Evolutionary conservation across 2,113 vertebrate species (phyloP), one percentile per base, ranked within the genome.

Genomic region (Podocnemis expansa): DNA sequence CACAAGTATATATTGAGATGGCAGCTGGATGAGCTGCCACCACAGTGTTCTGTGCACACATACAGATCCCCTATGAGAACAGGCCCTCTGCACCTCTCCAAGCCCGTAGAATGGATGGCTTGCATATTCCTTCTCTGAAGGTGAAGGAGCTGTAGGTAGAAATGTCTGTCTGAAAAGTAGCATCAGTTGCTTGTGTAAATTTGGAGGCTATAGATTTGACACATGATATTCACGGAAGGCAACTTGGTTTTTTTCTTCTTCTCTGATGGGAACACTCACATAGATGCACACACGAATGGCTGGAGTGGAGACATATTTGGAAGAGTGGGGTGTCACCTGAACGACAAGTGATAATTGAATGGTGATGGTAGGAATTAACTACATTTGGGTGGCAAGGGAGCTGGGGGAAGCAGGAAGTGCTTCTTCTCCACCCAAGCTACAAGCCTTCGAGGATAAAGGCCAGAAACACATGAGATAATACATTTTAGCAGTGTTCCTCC

Each of bases 391-490:
- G 85, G 41, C 76, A 84, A 63, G 89, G 89, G 14, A 47, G 14
- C 47, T 25, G 60, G 54, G 5, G n/a, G n/a, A 83, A 85, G 25
- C 1, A 2, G 4, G 45, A 78, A 78, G 8, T 3, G 4, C 1
- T 87, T 80, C n/a, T 79, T 38, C 63, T 27, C 81, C 34, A 83
- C 2, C 1, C 29, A 76, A 89, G 45, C 5, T 78, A 43, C 10
- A 92, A 88, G 41, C 19, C 5, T 70, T 78, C 1, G 55, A 4
- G 41, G 38, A n/a, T 88, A 70, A 38, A 38, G 63, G 10, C 84
- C 91, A 84, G 89, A 96, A 85, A 22, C n/a, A 22, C 86, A 73
- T 2, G 9, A 58, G 80, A 92, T 49, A 67, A 78, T n/a, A n/a
- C 2, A 55, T 5, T 9, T 70, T 38, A 70, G n/a, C 63, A 38